Evolutionary conservation across 2,797 vertebrate genomes (phyloP).

Genomic region (Gambusia yucatana): DNA sequence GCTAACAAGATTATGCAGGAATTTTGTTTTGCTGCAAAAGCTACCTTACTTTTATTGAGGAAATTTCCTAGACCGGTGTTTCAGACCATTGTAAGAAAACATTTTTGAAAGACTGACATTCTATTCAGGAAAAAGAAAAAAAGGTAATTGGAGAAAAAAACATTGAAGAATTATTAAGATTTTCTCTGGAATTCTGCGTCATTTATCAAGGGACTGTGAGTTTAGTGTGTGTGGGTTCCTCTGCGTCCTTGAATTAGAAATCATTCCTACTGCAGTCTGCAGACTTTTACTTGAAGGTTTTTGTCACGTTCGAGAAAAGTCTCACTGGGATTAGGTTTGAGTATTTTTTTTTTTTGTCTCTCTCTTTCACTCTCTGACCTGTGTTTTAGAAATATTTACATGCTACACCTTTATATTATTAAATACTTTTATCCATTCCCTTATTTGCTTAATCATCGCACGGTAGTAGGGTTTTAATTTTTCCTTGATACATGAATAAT

Average conservation of each 20-base stretch:
- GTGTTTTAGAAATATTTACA: conserved; percentile 74
- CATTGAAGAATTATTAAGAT: not conserved
- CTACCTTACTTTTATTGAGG: conserved; percentile 26
- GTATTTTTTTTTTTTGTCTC: conserved; percentile 51
- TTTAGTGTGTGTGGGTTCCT: conserved; percentile 40
- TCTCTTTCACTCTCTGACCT: conserved; percentile 37
- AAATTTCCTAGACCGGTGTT: conserved; percentile 18
- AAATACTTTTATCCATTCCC: not conserved
- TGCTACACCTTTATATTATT: not conserved
- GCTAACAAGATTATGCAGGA: conserved; percentile 53
- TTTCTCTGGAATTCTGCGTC: conserved; percentile 12
- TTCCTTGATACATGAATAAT: not conserved
- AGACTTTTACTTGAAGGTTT: conserved; percentile 69
- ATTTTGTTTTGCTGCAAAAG: conserved; percentile 52
- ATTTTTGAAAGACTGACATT: conserved; percentile 12
- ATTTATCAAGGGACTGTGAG: conserved; percentile 25
- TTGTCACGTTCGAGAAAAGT: conserved; percentile 65
- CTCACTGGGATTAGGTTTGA: conserved; percentile 59
- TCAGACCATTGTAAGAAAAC: conserved; percentile 8
- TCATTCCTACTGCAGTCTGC: conserved; percentile 47
- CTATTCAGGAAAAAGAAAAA: not conserved
- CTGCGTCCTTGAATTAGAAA: conserved; percentile 30
- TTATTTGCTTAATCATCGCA: not conserved
- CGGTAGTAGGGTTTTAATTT: conserved; percentile 18
- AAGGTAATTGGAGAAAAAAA: not conserved